Base-by-base conservation (phyloP, 2,797 vertebrate species). In the Glyptemys insculpta region DNA sequence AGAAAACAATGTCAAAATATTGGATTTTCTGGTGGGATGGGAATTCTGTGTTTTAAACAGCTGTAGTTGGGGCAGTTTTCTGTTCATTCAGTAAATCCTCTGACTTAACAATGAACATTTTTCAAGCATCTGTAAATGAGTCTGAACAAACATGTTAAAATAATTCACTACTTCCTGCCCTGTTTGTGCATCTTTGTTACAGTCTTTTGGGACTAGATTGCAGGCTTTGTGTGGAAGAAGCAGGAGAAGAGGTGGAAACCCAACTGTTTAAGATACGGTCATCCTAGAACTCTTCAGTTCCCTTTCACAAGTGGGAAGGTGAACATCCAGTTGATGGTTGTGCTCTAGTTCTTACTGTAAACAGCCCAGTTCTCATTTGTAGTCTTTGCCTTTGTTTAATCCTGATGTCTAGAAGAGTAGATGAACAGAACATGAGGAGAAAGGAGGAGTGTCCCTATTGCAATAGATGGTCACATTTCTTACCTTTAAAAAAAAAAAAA, bases 191-290 rank as follows among this genome's bases (percentile, higher is more conserved):
- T 72, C n/a, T 72, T 72, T 41, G 15, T 23, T 11, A 19, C 15
- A 65, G 62, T 37, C n/a, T 1, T 87, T 87, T 88, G 82, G 91
- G 88, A 86, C 2, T 12, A 80, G 53, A 23, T 86, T 31, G 31
- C 25, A 11, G 2, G 19, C 5, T 90, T 94, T 83, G 41, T 81
- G 16, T 82, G 9, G 12, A 85, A 52, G 53, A 79, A 81, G 72
- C 34, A 25, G 27, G 89, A 50, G 44, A 88, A 9, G 0, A 0
- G 34, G 1, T 81, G 62, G 8, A 68, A n/a, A 15, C 2, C 8
- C 59, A 14, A 41, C 44, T 83, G 10, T 56, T 34, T 41, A 52
- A 89, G 56, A 12, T 18, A 68, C 5, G n/a, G 8, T 65, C 62
- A 65, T 65, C 34, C 62, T 68, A 68, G 72, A 47, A 27, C 23